These are phyloP conservation scores for Tribolium madens DNA, from an alignment of 1,140 invertebrate genomes.

Conservation along the genomic window DNA sequence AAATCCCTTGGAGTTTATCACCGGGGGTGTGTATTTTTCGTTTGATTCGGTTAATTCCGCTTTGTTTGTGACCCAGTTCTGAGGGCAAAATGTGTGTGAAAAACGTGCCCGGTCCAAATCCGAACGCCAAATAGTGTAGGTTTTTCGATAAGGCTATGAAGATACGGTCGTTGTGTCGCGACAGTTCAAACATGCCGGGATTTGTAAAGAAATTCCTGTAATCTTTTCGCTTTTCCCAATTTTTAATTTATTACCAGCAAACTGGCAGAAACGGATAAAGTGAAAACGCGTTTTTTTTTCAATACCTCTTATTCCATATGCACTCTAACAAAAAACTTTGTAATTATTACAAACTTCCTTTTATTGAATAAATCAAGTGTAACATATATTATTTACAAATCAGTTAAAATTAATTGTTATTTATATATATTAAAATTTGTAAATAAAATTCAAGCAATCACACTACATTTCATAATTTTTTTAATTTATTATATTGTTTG, in stretches of 20 bases:
- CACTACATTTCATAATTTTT: no score
- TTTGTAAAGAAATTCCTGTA: not conserved
- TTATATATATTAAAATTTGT: no score
- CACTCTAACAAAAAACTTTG: no score
- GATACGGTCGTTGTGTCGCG: slow-evolving; percentile 3
- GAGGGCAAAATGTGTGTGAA: slow-evolving; percentile 20
- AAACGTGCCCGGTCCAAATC: slow-evolving; percentile 13
- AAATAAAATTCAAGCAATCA: no score
- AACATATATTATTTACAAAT: no score
- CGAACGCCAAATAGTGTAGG: slow-evolving; percentile 11
- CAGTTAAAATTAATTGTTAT: no score
- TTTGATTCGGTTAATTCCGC: slow-evolving; percentile 13
- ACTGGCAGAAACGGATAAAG: not conserved
- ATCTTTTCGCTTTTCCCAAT: not conserved
- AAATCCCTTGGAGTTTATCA: slow-evolving; percentile 10
- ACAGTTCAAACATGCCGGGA: slow-evolving; percentile 1
- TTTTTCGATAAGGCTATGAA: slow-evolving; percentile 13
- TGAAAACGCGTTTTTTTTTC: not conserved
- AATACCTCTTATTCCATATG: no score
- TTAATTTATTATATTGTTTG: no score
- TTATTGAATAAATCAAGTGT: no score
- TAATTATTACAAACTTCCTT: no score
- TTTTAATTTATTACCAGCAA: not conserved
- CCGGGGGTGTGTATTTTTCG: slow-evolving; percentile 29
- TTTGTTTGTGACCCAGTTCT: slow-evolving; percentile 37